Conservation (phyloP, 2,113 vertebrate genomes). For the Hippocampus mohnikei region DNA sequence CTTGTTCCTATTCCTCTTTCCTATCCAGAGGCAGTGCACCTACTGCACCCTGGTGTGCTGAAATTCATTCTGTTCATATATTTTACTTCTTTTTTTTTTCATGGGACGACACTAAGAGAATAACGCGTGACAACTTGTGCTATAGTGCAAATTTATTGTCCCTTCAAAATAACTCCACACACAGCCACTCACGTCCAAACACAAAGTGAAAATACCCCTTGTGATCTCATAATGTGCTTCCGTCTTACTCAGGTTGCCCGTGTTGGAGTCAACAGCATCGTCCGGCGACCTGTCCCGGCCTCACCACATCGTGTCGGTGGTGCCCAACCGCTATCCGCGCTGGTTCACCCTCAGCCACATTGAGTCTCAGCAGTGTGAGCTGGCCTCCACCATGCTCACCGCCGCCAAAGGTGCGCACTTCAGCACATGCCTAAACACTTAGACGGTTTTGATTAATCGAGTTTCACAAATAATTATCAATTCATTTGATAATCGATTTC, state of each 20-base stretch:
- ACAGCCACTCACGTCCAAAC: not conserved
- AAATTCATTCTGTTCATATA: too few relatives aligned
- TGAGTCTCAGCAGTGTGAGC: slow-evolving; percentile 92
- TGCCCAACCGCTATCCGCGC: slow-evolving; percentile 94
- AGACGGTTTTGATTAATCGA: not conserved
- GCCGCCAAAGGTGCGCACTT: slow-evolving; percentile 85
- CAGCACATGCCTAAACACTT: not conserved
- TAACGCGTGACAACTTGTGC: too few relatives aligned
- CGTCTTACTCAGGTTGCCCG: slow-evolving; percentile 80
- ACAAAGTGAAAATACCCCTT: not conserved
- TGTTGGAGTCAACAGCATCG: slow-evolving; percentile 92
- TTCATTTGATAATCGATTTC: too few relatives aligned
- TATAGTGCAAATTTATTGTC: too few relatives aligned
- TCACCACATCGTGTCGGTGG: slow-evolving; percentile 96
- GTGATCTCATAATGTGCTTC: not conserved
- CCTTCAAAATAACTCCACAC: too few relatives aligned
- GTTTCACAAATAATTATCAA: too few relatives aligned
- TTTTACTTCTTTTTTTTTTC: too few relatives aligned
- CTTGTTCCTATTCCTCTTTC: too few relatives aligned
- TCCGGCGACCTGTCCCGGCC: slow-evolving; percentile 89
- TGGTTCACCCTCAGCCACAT: slow-evolving; percentile 97
- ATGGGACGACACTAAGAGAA: too few relatives aligned
- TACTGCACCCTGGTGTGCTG: too few relatives aligned
- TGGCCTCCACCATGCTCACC: slow-evolving; percentile 92
- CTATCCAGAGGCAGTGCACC: too few relatives aligned